Percentiles rank a stretch among this genome's conserved stretches.
Conservation (phyloP, 2,113 vertebrate genomes). For the Amazona vittata region DNA sequence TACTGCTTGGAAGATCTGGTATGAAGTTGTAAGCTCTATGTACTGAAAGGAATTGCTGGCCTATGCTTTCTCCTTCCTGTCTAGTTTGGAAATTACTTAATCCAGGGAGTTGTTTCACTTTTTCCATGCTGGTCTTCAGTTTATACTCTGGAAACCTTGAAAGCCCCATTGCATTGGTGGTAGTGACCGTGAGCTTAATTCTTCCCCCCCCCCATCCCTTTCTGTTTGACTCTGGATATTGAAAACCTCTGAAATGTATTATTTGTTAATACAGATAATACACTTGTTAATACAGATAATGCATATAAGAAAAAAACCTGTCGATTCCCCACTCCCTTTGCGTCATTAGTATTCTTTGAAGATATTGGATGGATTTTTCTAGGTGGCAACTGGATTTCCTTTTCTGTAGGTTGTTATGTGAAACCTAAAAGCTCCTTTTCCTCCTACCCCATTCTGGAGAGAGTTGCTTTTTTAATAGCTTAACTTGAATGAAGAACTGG, state of each 20-base stretch:
- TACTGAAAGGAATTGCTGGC: background rate
- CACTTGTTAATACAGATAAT: background rate
- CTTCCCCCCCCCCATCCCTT: background rate
- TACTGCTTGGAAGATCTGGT: background rate
- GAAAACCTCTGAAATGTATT: background rate
- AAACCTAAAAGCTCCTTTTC: background rate
- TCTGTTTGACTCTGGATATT: background rate
- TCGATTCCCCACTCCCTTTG: accelerated
- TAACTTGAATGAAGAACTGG: background rate
- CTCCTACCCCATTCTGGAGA: background rate
- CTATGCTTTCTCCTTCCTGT: background rate
- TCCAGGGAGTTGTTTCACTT: background rate
- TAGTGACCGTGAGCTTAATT: background rate
- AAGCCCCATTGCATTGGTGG: background rate
- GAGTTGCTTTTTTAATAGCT: background rate
- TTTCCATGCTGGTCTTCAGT: background rate
- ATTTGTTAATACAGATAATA: background rate
- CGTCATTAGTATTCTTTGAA: background rate
- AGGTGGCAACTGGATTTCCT: background rate
- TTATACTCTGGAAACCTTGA: background rate
- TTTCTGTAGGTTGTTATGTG: background rate
- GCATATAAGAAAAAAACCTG: background rate
- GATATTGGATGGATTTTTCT: background rate
- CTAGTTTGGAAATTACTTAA: background rate
- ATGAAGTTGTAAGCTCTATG: background rate